Percentiles rank a stretch among this genome's conserved stretches.
Evolutionary conservation across 2,797 vertebrate species (phyloP).

Genomic region (Enteromius fasciolatus): DNA sequence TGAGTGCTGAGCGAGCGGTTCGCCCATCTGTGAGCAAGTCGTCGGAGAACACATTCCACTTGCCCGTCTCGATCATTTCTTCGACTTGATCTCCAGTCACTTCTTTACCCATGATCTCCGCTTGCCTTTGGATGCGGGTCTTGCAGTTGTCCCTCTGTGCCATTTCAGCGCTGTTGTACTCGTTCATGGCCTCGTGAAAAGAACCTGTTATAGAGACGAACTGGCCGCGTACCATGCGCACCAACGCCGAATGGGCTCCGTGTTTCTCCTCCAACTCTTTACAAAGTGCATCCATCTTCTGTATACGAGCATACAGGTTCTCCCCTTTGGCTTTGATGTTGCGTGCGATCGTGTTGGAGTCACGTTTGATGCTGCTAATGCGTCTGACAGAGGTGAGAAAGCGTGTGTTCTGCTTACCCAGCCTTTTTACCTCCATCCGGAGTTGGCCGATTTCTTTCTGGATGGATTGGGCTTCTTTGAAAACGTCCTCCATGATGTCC

Average conservation of each 20-base stretch:
- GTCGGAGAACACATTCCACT: conserved; percentile 94
- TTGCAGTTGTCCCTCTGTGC: conserved; percentile 93
- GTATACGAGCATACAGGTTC: conserved; percentile 83
- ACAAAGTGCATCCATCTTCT: conserved; percentile 76
- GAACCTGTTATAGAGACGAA: conserved; percentile 78
- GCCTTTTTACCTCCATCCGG: conserved; percentile 83
- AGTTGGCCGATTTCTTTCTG: conserved; percentile 85
- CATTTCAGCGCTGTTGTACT: conserved; percentile 92
- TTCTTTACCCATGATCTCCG: conserved; percentile 96
- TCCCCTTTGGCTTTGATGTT: conserved; percentile 90
- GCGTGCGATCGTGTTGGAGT: conserved; percentile 89
- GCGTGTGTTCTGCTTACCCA: conserved; percentile 90
- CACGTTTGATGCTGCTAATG: conserved; percentile 96
- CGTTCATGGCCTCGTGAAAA: conserved; percentile 88
- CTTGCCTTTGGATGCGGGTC: conserved; percentile 92
- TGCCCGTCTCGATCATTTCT: conserved; percentile 94
- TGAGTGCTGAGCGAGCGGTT: conserved; percentile 84
- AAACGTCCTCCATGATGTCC: conserved; percentile 81
- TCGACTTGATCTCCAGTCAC: conserved; percentile 91
- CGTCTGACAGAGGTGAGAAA: conserved; percentile 96
- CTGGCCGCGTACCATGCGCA: conserved; percentile 85
- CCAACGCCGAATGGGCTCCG: conserved; percentile 77
- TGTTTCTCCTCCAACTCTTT: conserved; percentile 79
- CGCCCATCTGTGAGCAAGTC: conserved; percentile 88
- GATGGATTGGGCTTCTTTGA: conserved; percentile 84